Evolutionary conservation across 2,113 vertebrate species (phyloP), one percentile per base, ranked within the genome.

Genomic region (Anseranas semipalmata): DNA sequence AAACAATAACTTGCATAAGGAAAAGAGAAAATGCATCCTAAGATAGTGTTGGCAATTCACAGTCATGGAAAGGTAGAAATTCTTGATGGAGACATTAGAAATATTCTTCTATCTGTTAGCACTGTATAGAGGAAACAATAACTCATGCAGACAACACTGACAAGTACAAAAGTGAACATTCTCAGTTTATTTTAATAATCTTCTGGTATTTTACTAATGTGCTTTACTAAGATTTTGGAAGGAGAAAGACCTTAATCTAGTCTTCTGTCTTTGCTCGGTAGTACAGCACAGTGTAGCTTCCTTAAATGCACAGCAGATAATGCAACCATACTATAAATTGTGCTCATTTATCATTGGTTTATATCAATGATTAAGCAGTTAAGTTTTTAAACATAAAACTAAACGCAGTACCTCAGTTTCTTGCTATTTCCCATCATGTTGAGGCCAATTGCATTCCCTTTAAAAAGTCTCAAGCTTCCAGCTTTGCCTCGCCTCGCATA

Each of bases 381-480:
- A 90, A 65, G 63, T n/a, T n/a, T n/a, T n/a, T 37, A 85, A 68
- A 48, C 15, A 39, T 30, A 71, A 67, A 89, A 73, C 39, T 41
- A n/a, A 72, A 75, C 8, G 58, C 3, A 96, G 25, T 96, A 99
- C 99, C 98, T 98, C 96, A 98, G 93, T 93, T 98, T 98, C 96
- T 98, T 99, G 95, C 94, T 98, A 89, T 98, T 98, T 89, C 96
- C 98, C 95, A 99, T 97, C 98, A 98, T 98, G 98, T 98, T 99
- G 96, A 99, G 96, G 91, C 98, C 98, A 74, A 98, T 91, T 63
- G 98, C 52, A 5, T 98, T 99, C 93, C 98, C 98, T 97, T 97
- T 98, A 45, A 98, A 87, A 95, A 98, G 89, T 94, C 94, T 97
- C 90, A 98, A 98, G 89, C 95, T 65, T 74, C 97, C 97, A 87